Evolutionary conservation across 2,888 invertebrate species (phyloP).

Genomic region (Ganaspis brasiliensis): DNA sequence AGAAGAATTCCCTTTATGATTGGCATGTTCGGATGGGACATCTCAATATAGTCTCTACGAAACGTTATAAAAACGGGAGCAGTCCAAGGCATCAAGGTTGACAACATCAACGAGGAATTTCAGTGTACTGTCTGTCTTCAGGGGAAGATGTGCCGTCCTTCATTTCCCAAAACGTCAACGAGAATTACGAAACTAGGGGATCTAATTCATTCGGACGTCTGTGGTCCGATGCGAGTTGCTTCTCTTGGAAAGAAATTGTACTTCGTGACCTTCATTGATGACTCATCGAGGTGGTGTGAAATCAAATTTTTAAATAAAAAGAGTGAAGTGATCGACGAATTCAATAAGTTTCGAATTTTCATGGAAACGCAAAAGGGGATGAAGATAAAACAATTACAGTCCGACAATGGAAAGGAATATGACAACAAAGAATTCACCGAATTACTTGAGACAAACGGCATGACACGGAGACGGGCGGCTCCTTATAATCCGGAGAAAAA

Average conservation of each 20-base stretch:
- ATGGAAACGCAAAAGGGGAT: conserved; percentile 54
- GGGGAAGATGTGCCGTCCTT: conserved; percentile 17
- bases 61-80: not conserved
- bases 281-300: too few species aligned
- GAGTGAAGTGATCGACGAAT: conserved; percentile 50
- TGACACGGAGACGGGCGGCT: conserved; percentile 12
- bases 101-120: conserved; percentile 53
- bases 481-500: conserved; percentile 47
- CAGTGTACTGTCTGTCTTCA: too few species aligned
- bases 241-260: conserved; percentile 59
- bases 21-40: conserved; percentile 11
- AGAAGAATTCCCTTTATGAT: too few species aligned
- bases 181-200: conserved; percentile 44
- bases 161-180: conserved; percentile 23
- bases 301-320: too few species aligned
- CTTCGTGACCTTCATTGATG: conserved; percentile 65
- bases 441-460: conserved; percentile 24
- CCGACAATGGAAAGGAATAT: conserved; percentile 38
- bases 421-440: conserved; percentile 37
- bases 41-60: not conserved
- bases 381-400: conserved; percentile 31
- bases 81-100: conserved; percentile 54
- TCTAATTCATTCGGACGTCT: too few species aligned
- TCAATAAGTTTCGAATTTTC: conserved; percentile 52
- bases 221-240: conserved; percentile 15